These are phyloP conservation scores for Rapana venosa DNA, from an alignment of 2,888 invertebrate genomes.

Conservation along the genomic window DNA sequence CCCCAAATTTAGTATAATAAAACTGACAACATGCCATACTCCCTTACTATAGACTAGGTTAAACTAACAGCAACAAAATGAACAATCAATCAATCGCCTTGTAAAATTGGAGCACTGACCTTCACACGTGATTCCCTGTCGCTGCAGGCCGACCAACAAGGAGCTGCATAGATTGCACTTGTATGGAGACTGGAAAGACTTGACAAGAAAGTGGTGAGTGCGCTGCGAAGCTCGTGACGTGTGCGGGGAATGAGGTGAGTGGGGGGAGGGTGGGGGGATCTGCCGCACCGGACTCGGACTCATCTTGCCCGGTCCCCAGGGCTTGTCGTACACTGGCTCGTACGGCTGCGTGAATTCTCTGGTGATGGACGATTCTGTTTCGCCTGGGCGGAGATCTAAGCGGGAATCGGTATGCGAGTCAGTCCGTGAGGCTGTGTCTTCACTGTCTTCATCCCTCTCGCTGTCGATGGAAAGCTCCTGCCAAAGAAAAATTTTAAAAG, in stretches of 20 bases:
- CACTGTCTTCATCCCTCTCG: constrained; percentile 69
- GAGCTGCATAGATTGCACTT: constrained; percentile 99
- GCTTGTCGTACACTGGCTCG: constrained; percentile 59
- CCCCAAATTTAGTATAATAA: no score
- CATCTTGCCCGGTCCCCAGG: constrained; percentile 51
- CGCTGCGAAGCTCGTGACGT: constrained; percentile 70
- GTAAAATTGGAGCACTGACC: constrained; percentile 58
- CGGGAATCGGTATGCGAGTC: constrained; percentile 68
- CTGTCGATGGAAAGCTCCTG: constrained; percentile 82
- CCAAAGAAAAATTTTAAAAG: not conserved
- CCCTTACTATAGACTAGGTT: not conserved
- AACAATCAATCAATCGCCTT: not conserved
- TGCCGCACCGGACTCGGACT: constrained; percentile 51
- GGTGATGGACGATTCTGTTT: not conserved
- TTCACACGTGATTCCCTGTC: constrained; percentile 97
- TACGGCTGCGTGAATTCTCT: constrained; percentile 49
- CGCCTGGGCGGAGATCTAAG: constrained; percentile 58
- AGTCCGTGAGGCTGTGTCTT: constrained; percentile 66
- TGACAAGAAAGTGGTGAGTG: constrained; percentile 90
- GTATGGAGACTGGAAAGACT: constrained; percentile 95
- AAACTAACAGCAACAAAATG: not conserved
- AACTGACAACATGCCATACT: no score
- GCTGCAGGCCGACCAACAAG: constrained; percentile 95
- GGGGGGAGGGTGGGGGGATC: constrained; percentile 45
- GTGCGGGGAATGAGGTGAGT: constrained; percentile 44